Conservation (phyloP, 2,797 vertebrate genomes). For the Margarornis squamiger region DNA sequence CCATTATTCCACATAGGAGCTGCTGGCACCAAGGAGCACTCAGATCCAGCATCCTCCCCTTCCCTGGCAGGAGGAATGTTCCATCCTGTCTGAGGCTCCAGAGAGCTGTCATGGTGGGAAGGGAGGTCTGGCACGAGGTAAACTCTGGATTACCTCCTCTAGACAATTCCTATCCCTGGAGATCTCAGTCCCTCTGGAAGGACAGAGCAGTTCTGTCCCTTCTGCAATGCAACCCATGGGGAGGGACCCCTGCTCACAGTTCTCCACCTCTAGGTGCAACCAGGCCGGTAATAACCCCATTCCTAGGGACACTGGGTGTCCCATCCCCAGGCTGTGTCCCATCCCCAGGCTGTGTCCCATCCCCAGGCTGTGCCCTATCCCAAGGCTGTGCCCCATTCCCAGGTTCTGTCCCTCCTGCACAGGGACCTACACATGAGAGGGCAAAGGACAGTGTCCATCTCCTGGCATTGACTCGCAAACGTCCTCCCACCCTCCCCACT, state of each 20-base stretch:
- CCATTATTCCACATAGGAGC: neutral
- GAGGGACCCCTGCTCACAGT: fast-evolving
- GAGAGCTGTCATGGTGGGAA: fast-evolving
- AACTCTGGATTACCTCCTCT: neutral
- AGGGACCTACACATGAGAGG: fast-evolving
- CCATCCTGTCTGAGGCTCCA: fast-evolving
- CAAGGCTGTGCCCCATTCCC: too few relatives aligned
- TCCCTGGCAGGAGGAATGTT: neutral
- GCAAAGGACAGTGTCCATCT: neutral
- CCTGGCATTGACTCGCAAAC: neutral
- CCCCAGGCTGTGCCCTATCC: neutral
- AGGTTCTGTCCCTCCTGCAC: neutral
- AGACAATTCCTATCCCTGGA: neutral
- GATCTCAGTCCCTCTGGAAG: neutral
- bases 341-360: too few relatives aligned
- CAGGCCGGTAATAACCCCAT: fast-evolving
- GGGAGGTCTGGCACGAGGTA: neutral
- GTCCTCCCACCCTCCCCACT: neutral
- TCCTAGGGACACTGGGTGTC: neutral
- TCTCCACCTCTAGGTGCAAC: neutral
- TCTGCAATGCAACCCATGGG: neutral
- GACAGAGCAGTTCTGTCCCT: fast-evolving
- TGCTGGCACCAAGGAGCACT: neutral
- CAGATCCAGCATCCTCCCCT: neutral
- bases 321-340: too few relatives aligned